Percentiles rank a stretch among this genome's conserved stretches.
Conservation (phyloP, 37 sponge, comb jelly and placozoan species). For the Aphrocallistes beatrix region DNA sequence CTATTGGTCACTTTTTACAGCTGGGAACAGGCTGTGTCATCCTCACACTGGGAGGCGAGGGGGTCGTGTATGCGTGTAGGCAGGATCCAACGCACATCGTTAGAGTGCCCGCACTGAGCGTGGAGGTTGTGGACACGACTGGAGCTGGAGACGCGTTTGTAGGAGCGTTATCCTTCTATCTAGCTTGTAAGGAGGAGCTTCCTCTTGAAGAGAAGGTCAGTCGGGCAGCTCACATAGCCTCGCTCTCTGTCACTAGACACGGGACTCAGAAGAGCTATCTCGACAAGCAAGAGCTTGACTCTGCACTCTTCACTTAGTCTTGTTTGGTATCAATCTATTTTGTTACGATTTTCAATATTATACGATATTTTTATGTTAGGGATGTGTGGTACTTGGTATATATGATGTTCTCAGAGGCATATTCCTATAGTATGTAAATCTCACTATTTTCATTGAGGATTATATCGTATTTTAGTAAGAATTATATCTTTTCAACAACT, state of each 20-base stretch:
- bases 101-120: slow-evolving; percentile 55
- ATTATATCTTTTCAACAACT: no score
- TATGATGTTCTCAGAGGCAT: no score
- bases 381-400: no score
- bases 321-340: background rate
- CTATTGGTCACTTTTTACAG: background rate
- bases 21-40: slow-evolving; percentile 40
- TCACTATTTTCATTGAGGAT: no score
- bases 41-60: slow-evolving; percentile 77
- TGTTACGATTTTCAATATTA: background rate
- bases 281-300: background rate
- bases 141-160: slow-evolving; percentile 99
- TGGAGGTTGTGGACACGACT: slow-evolving; percentile 78
- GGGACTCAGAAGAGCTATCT: slow-evolving; percentile 89
- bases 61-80: slow-evolving; percentile 48
- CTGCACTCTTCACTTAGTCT: background rate
- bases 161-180: slow-evolving; percentile 73
- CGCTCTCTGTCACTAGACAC: slow-evolving; percentile 44
- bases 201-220: slow-evolving; percentile 43
- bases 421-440: no score
- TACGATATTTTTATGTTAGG: background rate
- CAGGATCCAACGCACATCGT: background rate
- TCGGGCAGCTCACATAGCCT: slow-evolving; percentile 55
- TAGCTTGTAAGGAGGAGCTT: slow-evolving; percentile 38
- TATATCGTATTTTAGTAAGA: no score